A percentile compares a stretch with the other conserved stretches of the same genome.
Evolutionary conservation across 2,888 invertebrate species (phyloP).

Genomic region (Nemotelus pantherinus): DNA sequence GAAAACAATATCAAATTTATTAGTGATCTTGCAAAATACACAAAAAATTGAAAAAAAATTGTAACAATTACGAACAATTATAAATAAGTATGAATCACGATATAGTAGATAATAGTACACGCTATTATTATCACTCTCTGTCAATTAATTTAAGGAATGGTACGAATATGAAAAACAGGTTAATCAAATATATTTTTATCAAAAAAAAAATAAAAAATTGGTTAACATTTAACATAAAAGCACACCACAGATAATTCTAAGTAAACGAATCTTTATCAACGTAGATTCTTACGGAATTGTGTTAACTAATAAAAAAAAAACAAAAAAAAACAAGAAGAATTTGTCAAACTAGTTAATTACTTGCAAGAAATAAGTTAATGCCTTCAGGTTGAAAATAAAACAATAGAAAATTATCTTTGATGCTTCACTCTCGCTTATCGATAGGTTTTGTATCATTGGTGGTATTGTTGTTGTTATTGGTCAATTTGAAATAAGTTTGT

Average conservation of each 20-base stretch:
- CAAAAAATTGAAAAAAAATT: conserved; percentile 1
- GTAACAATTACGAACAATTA: conserved; percentile 2
- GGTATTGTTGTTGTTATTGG: not conserved
- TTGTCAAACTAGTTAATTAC: conserved; percentile 7
- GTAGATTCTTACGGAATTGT: no score
- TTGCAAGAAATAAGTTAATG: not conserved
- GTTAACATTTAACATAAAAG: conserved; percentile 14
- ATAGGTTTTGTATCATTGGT: not conserved
- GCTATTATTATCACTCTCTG: not conserved
- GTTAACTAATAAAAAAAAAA: not conserved
- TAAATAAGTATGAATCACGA: not conserved
- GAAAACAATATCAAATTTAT: conserved; percentile 12
- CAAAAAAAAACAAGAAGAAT: not conserved
- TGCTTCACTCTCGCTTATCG: no score
- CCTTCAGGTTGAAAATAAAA: no score
- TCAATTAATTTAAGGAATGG: not conserved
- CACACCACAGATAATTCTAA: conserved; percentile 5
- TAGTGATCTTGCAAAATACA: conserved; percentile 6
- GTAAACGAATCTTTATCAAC: no score
- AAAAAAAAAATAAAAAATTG: not conserved
- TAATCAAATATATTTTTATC: not conserved
- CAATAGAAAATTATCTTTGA: no score
- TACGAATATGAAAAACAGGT: not conserved
- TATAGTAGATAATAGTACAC: not conserved
- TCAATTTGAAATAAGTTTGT: conserved; percentile 3